These are phyloP conservation scores for Acinonyx jubatus DNA, from an alignment of 2,113 vertebrate species.

Conservation along the genomic window DNA sequence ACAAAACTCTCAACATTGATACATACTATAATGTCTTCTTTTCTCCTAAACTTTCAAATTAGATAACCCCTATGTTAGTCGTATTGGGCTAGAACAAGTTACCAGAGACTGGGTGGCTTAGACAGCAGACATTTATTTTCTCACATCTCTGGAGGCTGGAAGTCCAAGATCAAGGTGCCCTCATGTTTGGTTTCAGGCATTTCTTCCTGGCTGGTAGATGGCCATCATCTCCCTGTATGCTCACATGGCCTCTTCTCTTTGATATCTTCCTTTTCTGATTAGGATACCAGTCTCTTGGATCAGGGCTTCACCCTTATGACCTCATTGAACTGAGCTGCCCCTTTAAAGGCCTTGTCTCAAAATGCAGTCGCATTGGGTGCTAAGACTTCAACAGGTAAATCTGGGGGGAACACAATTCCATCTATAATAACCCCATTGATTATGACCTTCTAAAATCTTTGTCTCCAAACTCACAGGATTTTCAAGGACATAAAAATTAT, in stretches of 20 bases:
- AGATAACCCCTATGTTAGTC: background rate
- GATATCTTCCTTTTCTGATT: background rate
- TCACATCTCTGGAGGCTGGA: background rate
- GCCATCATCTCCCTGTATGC: background rate
- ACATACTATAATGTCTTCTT: background rate
- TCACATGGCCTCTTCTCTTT: background rate
- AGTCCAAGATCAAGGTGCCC: background rate
- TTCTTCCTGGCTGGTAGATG: background rate
- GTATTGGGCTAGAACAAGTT: background rate
- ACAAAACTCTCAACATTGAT: background rate
- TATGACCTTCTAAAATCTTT: background rate
- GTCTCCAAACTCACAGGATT: background rate
- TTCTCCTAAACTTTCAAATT: background rate
- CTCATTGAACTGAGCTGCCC: background rate
- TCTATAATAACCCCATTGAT: background rate
- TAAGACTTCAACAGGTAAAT: background rate
- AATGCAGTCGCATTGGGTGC: background rate
- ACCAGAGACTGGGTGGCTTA: background rate
- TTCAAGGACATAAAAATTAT: background rate
- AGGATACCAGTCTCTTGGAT: background rate
- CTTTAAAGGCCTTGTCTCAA: background rate
- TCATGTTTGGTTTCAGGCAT: background rate
- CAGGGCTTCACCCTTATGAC: fast-evolving
- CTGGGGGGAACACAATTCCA: background rate
- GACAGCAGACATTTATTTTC: background rate